A percentile compares a stretch with the other conserved stretches of the same genome.
These are phyloP conservation scores for Ailuropoda melanoleuca DNA, from an alignment of 2,113 vertebrate species.

Conservation along the genomic window DNA sequence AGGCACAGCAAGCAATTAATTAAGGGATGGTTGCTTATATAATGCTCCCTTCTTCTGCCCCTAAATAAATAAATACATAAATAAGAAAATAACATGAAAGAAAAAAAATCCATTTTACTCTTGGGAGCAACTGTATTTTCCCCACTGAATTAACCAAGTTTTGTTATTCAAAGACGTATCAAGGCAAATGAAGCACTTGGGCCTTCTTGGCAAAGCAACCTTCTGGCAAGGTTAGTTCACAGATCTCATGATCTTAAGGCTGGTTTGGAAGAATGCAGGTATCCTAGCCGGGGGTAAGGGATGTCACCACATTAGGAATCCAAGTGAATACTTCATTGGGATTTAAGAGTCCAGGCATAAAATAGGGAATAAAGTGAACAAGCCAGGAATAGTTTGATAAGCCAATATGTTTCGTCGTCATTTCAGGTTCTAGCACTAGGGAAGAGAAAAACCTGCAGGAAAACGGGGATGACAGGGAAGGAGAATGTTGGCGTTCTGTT, in stretches of 20 bases:
- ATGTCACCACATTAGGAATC: background rate
- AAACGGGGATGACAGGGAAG: background rate
- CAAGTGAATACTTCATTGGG: background rate
- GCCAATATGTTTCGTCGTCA: background rate
- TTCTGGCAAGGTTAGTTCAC: too few species aligned
- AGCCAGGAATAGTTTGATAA: background rate
- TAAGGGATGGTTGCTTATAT: background rate
- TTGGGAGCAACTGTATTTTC: background rate
- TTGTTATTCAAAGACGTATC: background rate
- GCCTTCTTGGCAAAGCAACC: background rate
- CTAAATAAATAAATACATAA: background rate
- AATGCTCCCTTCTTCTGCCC: background rate
- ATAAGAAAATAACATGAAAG: background rate
- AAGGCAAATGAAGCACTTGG: background rate
- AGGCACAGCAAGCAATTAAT: background rate
- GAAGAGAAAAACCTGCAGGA: background rate
- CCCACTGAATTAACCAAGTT: background rate
- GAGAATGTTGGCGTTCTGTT: background rate
- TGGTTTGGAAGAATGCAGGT: background rate
- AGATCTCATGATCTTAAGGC: background rate
- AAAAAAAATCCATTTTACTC: background rate
- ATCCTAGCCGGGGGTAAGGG: too few species aligned
- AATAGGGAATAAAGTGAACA: background rate
- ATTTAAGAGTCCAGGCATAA: background rate
- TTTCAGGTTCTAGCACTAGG: background rate